phyloP scores from a whole-genome alignment of 2,113 vertebrate species.

The Nanorana parkeri region DNA sequence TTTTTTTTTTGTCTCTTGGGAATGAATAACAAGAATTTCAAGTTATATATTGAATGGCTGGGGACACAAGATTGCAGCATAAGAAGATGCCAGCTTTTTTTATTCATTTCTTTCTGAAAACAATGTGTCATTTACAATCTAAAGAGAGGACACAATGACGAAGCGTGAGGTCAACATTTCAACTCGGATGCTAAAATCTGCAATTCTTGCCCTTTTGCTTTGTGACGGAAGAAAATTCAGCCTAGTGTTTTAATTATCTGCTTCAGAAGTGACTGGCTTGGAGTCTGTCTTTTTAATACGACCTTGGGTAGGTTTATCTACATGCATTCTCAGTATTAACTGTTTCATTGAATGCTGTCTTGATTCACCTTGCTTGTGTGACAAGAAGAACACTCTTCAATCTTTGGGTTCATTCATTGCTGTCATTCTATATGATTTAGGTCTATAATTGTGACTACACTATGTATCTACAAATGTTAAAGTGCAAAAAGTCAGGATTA shows the following conservation, averaged over 20 bases:
- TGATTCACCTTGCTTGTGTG: too few species aligned
- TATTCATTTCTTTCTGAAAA: slow-evolving; percentile 63
- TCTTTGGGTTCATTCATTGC: too few species aligned
- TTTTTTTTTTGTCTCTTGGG: slow-evolving; percentile 70
- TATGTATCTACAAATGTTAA: too few species aligned
- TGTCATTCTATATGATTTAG: background rate
- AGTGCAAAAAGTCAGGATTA: background rate
- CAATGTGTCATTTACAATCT: slow-evolving; percentile 58
- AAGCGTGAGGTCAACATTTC: slow-evolving; percentile 59
- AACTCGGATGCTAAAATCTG: slow-evolving; percentile 66
- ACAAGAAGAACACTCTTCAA: too few species aligned
- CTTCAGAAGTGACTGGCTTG: slow-evolving; percentile 12
- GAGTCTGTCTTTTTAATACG: slow-evolving; percentile 17
- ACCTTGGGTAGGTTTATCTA: slow-evolving; percentile 57
- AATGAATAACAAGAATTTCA: slow-evolving; percentile 84
- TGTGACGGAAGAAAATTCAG: slow-evolving; percentile 13
- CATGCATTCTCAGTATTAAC: background rate
- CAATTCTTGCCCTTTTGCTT: slow-evolving; percentile 57
- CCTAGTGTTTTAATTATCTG: slow-evolving; percentile 4
- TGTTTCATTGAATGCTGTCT: background rate
- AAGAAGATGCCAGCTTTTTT: slow-evolving; percentile 80
- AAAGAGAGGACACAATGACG: slow-evolving; percentile 51
- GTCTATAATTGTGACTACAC: background rate
- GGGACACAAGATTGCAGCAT: slow-evolving; percentile 77
- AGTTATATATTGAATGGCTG: slow-evolving; percentile 82